Percentiles rank a stretch among this genome's conserved stretches.
phyloP scores from a whole-genome alignment of 2,113 vertebrate species.

The Vanacampus margaritifer region DNA sequence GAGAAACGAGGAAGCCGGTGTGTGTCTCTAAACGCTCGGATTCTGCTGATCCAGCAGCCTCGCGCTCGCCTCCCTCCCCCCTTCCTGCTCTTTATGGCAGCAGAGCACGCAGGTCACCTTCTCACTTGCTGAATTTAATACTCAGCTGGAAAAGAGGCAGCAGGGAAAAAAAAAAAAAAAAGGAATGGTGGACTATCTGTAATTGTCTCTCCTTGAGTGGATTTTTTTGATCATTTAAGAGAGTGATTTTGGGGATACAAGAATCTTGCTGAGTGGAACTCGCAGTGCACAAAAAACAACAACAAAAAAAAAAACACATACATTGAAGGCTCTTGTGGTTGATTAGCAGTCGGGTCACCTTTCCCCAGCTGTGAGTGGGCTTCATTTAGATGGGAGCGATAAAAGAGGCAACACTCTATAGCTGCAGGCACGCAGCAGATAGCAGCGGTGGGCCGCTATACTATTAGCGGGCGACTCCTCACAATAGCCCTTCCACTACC shows the following conservation, averaged over 20 bases:
- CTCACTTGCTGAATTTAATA: slow-evolving; percentile 77
- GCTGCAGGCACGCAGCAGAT: slow-evolving; percentile 51
- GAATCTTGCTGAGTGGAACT: slow-evolving; percentile 44
- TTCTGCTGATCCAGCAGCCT: slow-evolving; percentile 79
- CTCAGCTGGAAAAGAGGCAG: slow-evolving; percentile 62
- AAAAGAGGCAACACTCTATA: slow-evolving; percentile 58
- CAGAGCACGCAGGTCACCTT: slow-evolving; percentile 78
- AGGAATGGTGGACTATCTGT: slow-evolving; percentile 41
- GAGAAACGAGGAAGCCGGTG: slow-evolving; percentile 33
- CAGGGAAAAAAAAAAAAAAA: slow-evolving; percentile 2
- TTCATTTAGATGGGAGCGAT: slow-evolving; percentile 67
- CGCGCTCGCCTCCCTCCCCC: slow-evolving; percentile 30
- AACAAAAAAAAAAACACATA: slow-evolving; percentile 24
- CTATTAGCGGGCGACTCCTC: slow-evolving; percentile 31
- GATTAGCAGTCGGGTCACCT: slow-evolving; percentile 73
- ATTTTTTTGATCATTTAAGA: slow-evolving; percentile 56
- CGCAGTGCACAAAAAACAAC: slow-evolving; percentile 13
- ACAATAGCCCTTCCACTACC: slow-evolving; percentile 22
- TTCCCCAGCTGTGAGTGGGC: slow-evolving; percentile 68
- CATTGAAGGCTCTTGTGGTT: slow-evolving; percentile 42
- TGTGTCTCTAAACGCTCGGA: slow-evolving; percentile 65
- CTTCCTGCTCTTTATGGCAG: slow-evolving; percentile 63
- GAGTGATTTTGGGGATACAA: slow-evolving; percentile 44
- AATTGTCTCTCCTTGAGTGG: slow-evolving; percentile 52
- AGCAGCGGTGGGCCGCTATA: slow-evolving; percentile 37